Evolutionary conservation across 1,140 invertebrate genomes (phyloP).

Genomic region (Heliconius himera): DNA sequence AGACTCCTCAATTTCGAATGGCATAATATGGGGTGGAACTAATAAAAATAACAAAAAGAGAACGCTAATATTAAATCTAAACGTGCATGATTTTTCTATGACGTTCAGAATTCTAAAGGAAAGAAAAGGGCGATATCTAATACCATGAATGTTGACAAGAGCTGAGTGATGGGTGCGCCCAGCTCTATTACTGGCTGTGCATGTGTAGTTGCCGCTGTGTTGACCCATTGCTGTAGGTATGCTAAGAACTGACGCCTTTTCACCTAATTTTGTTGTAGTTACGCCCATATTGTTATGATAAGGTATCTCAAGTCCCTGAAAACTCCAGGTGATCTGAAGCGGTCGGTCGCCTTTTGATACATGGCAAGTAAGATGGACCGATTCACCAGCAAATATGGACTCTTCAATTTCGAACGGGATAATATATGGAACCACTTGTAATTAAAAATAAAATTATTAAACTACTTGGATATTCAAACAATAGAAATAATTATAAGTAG

Average conservation of each 20-base stretch:
- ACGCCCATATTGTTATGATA: conserved; percentile 85
- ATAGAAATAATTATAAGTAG: conserved; percentile 36
- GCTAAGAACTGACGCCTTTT: conserved; percentile 88
- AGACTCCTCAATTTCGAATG: conserved; percentile 85
- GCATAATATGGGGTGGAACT: conserved; percentile 88
- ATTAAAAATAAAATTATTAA: conserved; percentile 51
- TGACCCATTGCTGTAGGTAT: conserved; percentile 88
- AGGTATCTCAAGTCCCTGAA: conserved; percentile 84
- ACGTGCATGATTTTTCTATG: conserved; percentile 74
- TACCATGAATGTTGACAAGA: conserved; percentile 89
- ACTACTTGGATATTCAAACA: conserved; percentile 36
- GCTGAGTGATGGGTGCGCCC: conserved; percentile 86
- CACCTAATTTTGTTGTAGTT: conserved; percentile 86
- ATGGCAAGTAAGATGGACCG: conserved; percentile 85
- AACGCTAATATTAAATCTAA: conserved; percentile 75
- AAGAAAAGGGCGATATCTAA: conserved; percentile 51
- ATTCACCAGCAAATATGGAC: conserved; percentile 86
- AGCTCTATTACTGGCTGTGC: conserved; percentile 88
- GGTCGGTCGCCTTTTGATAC: conserved; percentile 87
- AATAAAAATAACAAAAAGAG: conserved; percentile 70
- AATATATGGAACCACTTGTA: conserved; percentile 83
- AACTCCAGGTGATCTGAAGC: conserved; percentile 83
- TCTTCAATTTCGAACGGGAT: conserved; percentile 86
- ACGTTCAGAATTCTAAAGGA: conserved; percentile 48
- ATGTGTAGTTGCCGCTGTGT: conserved; percentile 90